Conservation (phyloP, 2,797 vertebrate genomes). For the Muraenolepis orangiensis region DNA sequence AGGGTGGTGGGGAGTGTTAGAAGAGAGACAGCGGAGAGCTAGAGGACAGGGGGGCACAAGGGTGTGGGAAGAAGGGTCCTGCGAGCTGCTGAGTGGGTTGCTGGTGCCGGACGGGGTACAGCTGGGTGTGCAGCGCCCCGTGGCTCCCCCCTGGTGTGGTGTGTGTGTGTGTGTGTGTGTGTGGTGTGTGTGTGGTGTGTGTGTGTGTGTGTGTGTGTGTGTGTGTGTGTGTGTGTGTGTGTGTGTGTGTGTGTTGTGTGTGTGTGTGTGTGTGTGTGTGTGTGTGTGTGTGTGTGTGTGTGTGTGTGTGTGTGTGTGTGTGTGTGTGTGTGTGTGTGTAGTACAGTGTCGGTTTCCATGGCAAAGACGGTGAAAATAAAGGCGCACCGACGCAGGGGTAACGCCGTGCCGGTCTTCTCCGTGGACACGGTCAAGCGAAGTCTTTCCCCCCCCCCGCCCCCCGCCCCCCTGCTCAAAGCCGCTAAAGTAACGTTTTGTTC, state of each 20-base stretch:
- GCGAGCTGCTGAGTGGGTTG: constrained; percentile 59
- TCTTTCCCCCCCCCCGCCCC: neutral
- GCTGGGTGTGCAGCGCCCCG: constrained; percentile 22
- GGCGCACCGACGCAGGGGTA: neutral
- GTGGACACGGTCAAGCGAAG: constrained; percentile 47
- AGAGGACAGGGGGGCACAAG: neutral
- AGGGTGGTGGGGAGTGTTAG: neutral
- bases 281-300: too few relatives aligned
- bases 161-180: constrained; percentile 28
- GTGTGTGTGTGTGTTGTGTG: too few relatives aligned
- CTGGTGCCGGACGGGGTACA: constrained; percentile 33
- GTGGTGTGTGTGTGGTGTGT: too few relatives aligned
- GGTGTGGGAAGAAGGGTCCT: constrained; percentile 23
- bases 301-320: neutral
- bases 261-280: too few relatives aligned
- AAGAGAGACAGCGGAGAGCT: neutral
- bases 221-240: constrained; percentile 28
- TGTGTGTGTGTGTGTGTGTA: constrained; percentile 20
- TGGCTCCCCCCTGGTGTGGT: constrained; percentile 56
- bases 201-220: constrained; percentile 35
- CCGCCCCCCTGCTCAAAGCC: too few relatives aligned
- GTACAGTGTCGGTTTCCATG: constrained; percentile 76
- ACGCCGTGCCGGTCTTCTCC: neutral
- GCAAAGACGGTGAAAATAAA: constrained; percentile 57
- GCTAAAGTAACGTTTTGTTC: constrained; percentile 46